Evolutionary conservation across 2,888 invertebrate species (phyloP).

Genomic region (Acrobasis suavella): DNA sequence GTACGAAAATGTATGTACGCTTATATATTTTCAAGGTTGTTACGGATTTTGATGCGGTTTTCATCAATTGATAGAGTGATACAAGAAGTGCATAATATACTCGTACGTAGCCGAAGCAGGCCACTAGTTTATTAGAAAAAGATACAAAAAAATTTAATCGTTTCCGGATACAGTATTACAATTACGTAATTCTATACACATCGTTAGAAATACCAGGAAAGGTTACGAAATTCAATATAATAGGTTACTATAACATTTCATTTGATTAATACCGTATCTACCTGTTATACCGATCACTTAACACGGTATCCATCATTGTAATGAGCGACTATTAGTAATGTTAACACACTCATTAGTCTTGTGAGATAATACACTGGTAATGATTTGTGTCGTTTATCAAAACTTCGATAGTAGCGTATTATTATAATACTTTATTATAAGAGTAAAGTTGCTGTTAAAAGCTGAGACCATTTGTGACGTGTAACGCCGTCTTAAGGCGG

Average conservation of each 20-base stretch:
- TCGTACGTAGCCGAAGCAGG: too few species aligned
- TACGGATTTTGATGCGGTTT: too few species aligned
- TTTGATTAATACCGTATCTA: not conserved
- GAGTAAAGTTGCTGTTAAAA: too few species aligned
- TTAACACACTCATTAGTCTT: not conserved
- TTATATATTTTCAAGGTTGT: too few species aligned
- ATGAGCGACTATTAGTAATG: not conserved
- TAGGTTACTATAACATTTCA: conserved; percentile 2
- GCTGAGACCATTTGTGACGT: too few species aligned
- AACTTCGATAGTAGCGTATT: not conserved
- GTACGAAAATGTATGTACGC: too few species aligned
- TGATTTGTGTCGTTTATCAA: not conserved
- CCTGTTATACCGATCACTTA: conserved; percentile 2
- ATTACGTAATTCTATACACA: not conserved
- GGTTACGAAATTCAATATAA: conserved; percentile 3
- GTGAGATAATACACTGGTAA: not conserved
- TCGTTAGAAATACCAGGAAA: not conserved
- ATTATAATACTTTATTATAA: too few species aligned
- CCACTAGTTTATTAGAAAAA: too few species aligned
- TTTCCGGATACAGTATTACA: not conserved
- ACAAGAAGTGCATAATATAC: too few species aligned
- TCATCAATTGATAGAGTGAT: too few species aligned
- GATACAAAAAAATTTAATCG: too few species aligned
- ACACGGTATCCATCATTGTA: not conserved
- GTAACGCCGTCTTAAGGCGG: too few species aligned